A percentile compares a stretch with the other conserved stretches of the same genome.
Evolutionary conservation across 2,113 vertebrate genomes (phyloP).

Genomic region (Leptocoma aspasia): DNA sequence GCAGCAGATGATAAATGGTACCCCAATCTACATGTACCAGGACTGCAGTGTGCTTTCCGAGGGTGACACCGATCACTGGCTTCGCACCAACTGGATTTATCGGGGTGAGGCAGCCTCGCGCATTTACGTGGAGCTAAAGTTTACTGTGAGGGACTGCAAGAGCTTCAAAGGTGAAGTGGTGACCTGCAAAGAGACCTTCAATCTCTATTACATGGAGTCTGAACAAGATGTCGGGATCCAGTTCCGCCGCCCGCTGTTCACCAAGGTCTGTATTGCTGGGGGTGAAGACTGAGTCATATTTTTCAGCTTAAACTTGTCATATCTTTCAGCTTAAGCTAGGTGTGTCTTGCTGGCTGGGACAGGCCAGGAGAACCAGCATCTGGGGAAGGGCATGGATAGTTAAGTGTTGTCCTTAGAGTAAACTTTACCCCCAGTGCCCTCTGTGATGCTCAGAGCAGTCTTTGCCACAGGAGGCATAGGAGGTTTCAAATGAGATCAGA

Average conservation of each 20-base stretch:
- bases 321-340: background rate
- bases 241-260: slow-evolving; percentile 73
- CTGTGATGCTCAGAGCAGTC: background rate
- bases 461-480: background rate
- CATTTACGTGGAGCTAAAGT: slow-evolving; percentile 72
- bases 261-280: slow-evolving; percentile 61
- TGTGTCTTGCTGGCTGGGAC: background rate
- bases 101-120: slow-evolving; percentile 67
- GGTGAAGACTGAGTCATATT: background rate
- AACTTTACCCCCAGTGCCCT: slow-evolving; percentile 13
- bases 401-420: background rate
- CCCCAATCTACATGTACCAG: slow-evolving; percentile 77
- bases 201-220: slow-evolving; percentile 78
- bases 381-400: background rate
- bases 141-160: slow-evolving; percentile 79
- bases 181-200: slow-evolving; percentile 82
- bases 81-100: slow-evolving; percentile 80
- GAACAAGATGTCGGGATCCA: slow-evolving; percentile 78
- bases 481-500: background rate
- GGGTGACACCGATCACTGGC: slow-evolving; percentile 76
- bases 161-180: slow-evolving; percentile 71
- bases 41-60: slow-evolving; percentile 69
- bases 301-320: background rate
- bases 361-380: background rate
- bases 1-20: slow-evolving; percentile 76